Evolutionary conservation across 2,113 vertebrate genomes (phyloP).

Genomic region (Todiramphus saurophagus): DNA sequence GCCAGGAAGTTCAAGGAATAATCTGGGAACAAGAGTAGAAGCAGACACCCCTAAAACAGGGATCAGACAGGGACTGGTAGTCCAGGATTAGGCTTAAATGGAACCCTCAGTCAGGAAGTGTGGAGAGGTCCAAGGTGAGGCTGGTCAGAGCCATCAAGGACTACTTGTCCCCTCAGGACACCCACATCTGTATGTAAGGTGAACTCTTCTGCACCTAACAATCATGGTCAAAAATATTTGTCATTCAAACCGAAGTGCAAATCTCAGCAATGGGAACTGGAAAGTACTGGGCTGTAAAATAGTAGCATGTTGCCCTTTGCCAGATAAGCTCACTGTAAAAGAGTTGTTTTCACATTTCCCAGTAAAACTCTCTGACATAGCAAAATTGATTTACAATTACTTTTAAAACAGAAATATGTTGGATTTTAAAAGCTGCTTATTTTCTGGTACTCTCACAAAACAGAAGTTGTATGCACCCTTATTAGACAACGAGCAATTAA

Average conservation of each 20-base stretch:
- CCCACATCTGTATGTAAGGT: not conserved
- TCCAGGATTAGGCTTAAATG: not conserved
- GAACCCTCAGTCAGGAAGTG: not conserved
- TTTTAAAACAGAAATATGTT: slow-evolving; percentile 4
- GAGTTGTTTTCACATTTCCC: slow-evolving; percentile 13
- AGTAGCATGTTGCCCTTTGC: not conserved
- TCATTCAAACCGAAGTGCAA: not conserved
- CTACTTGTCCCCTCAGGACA: not conserved
- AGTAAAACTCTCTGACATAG: not conserved
- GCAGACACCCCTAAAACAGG: not conserved
- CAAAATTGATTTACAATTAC: slow-evolving; percentile 42
- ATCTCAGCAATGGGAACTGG: slow-evolving; percentile 11
- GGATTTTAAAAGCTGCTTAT: not conserved
- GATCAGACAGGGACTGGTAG: not conserved
- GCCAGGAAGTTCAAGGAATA: not conserved
- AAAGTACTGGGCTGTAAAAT: slow-evolving; percentile 36
- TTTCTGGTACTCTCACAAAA: slow-evolving; percentile 2
- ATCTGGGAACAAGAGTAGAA: not conserved
- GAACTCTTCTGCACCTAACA: not conserved
- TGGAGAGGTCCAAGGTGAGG: not conserved
- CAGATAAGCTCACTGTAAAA: not conserved
- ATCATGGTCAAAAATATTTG: not conserved
- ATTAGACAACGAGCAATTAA: slow-evolving; percentile 10
- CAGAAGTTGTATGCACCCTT: not conserved
- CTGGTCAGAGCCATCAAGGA: not conserved